phyloP scores from a whole-genome alignment of 2,888 invertebrate genomes.

The Andricus curvator region DNA sequence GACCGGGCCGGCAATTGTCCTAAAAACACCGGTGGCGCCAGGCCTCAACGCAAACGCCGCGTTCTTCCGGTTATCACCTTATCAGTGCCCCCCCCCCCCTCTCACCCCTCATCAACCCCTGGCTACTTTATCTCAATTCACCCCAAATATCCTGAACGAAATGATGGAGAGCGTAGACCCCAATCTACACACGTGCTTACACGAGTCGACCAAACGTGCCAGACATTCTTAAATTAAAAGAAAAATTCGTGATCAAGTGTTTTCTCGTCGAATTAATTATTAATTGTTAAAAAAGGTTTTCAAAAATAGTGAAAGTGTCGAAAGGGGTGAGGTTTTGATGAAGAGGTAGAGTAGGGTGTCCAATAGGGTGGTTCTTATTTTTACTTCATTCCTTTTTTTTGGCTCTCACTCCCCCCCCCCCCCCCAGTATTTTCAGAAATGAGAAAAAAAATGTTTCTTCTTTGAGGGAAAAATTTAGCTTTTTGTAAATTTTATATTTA shows the following conservation, averaged over 20 bases:
- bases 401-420: too few species aligned
- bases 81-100: background rate
- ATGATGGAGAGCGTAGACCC: background rate
- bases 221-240: background rate
- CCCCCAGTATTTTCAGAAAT: too few species aligned
- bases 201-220: background rate
- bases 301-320: background rate
- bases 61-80: background rate
- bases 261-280: background rate
- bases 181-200: slow-evolving; percentile 18
- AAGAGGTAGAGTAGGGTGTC: too few species aligned
- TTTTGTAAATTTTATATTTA: too few species aligned
- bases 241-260: background rate
- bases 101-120: fast-evolving
- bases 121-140: background rate
- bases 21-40: background rate
- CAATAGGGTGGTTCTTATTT: too few species aligned
- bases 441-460: too few species aligned
- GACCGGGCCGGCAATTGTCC: background rate
- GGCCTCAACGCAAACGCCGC: too few species aligned
- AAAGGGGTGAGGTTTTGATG: background rate
- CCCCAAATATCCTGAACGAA: background rate
- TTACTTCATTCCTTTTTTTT: too few species aligned
- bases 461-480: too few species aligned
- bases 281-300: background rate